phyloP scores from a whole-genome alignment of 2,113 vertebrate species.

The Thamnophis sirtalis region DNA sequence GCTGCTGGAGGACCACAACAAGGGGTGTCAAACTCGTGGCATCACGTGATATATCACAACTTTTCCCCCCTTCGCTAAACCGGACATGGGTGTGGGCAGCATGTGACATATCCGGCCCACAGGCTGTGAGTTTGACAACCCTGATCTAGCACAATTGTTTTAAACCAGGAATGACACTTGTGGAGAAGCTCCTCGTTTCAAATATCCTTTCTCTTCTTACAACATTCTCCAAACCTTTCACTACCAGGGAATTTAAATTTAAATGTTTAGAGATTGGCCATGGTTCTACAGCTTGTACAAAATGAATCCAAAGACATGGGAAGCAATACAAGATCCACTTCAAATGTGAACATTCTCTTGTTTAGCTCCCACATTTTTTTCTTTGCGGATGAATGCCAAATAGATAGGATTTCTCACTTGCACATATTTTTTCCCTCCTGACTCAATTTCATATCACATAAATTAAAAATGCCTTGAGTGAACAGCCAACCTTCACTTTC shows the following conservation, averaged over 20 bases:
- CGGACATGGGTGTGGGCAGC: too few relatives aligned
- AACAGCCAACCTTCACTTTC: background rate
- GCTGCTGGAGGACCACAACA: too few relatives aligned
- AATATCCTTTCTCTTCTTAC: background rate
- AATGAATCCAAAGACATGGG: background rate
- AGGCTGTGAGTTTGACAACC: too few relatives aligned
- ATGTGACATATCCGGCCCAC: too few relatives aligned
- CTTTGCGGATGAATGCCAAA: background rate
- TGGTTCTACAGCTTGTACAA: background rate
- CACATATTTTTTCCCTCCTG: background rate
- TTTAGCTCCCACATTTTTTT: background rate
- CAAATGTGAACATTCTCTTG: background rate
- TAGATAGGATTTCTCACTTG: background rate
- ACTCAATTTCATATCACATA: background rate
- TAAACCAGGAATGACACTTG: background rate
- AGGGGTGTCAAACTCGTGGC: background rate
- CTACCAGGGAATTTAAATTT: background rate
- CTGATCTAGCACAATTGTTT: background rate
- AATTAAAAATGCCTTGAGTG: background rate
- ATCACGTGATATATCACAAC: too few relatives aligned
- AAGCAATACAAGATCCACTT: background rate
- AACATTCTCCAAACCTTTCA: background rate
- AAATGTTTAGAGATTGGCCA: background rate
- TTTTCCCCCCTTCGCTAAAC: too few relatives aligned
- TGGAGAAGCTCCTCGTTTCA: background rate